phyloP scores from a whole-genome alignment of 2,888 invertebrate genomes.

The Neria commutata region DNA sequence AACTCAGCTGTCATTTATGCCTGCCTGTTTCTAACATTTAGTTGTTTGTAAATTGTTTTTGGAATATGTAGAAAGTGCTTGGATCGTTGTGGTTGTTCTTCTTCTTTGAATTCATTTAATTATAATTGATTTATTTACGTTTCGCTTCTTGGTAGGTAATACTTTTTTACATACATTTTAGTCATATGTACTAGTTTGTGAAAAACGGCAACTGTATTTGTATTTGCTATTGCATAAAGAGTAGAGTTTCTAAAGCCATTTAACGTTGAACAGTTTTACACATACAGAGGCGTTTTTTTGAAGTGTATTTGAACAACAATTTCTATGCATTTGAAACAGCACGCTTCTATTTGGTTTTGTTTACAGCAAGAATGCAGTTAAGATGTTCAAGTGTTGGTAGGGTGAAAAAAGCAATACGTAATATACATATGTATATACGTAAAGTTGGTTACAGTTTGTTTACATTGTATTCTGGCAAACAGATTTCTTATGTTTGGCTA shows the following conservation, averaged over 20 bases:
- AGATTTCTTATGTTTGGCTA: neutral
- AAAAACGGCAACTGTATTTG: slow-evolving; percentile 7
- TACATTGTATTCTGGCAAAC: no score
- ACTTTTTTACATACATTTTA: no score
- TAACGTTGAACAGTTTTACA: slow-evolving; percentile 1
- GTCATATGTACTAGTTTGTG: no score
- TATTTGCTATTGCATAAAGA: slow-evolving; percentile 25
- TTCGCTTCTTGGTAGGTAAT: slow-evolving; percentile 7
- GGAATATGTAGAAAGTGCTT: neutral
- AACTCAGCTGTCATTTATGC: neutral
- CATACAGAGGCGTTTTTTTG: no score
- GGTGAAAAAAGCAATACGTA: no score
- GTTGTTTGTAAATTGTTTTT: neutral
- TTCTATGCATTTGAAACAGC: no score
- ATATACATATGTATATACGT: no score
- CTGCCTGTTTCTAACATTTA: neutral
- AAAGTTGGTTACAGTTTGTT: no score
- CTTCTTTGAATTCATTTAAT: slow-evolving; percentile 16
- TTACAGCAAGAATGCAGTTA: no score
- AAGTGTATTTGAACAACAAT: no score
- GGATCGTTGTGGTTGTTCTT: neutral
- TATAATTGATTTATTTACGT: slow-evolving; percentile 21
- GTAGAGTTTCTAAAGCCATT: neutral
- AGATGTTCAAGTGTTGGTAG: no score
- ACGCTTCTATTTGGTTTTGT: no score